Evolutionary conservation across 2,113 vertebrate species (phyloP).

Genomic region (Lepus timidus): DNA sequence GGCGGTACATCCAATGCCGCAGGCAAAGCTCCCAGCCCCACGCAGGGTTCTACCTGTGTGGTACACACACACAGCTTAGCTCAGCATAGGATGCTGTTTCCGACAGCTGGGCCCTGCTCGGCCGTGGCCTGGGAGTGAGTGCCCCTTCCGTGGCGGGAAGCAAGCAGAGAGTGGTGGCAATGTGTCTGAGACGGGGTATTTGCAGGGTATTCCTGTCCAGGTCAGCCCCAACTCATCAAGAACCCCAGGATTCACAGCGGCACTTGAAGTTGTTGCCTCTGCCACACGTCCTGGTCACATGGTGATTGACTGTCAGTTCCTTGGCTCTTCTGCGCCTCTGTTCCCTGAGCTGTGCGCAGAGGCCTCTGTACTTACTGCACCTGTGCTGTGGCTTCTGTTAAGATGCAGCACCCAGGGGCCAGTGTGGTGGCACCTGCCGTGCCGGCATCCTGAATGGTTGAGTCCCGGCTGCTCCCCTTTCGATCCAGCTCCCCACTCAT

Average conservation of each 20-base stretch:
- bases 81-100: background rate
- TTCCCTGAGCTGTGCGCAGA: too few relatives aligned
- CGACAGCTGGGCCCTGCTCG: background rate
- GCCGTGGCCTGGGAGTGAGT: background rate
- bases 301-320: background rate
- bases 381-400: background rate
- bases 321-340: background rate
- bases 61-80: background rate
- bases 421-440: too few relatives aligned
- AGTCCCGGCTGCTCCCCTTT: too few relatives aligned
- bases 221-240: too few relatives aligned
- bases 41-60: too few relatives aligned
- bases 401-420: background rate
- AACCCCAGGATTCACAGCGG: too few relatives aligned
- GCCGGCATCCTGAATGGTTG: too few relatives aligned
- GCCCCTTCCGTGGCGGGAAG: rapidly evolving
- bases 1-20: background rate
- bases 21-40: background rate
- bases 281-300: rapidly evolving
- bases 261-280: background rate
- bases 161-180: background rate
- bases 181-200: background rate
- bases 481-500: too few relatives aligned
- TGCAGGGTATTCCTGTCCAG: background rate
- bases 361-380: background rate